Conservation (phyloP, 2,113 vertebrate genomes). For the Myocastor coypus region DNA sequence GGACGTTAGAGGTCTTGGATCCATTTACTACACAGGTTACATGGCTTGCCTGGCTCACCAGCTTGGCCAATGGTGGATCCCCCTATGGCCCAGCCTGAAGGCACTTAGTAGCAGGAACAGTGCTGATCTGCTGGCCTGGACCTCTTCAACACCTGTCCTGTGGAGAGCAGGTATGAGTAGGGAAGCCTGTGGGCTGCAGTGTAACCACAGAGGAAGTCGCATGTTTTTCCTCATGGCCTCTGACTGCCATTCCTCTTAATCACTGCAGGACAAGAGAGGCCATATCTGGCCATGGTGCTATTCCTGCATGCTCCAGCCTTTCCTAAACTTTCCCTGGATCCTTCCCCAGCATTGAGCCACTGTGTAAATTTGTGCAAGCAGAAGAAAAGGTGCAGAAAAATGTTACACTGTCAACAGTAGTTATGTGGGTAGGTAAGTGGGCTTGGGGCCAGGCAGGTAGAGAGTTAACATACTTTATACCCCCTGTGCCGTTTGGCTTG, state of each 20-base stretch:
- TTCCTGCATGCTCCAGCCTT: neutral
- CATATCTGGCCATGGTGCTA: rapidly evolving
- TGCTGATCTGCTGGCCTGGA: neutral
- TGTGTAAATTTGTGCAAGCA: neutral
- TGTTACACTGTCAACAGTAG: neutral
- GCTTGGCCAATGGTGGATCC: neutral
- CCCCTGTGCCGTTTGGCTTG: slow-evolving; percentile 16
- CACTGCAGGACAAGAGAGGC: neutral
- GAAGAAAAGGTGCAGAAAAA: slow-evolving; percentile 16
- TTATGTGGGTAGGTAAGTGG: neutral
- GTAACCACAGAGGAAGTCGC: slow-evolving; percentile 39
- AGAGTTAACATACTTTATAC: neutral
- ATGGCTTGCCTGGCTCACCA: neutral
- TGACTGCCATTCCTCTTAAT: neutral
- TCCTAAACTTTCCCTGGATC: neutral
- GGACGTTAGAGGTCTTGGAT: neutral
- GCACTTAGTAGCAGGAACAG: neutral
- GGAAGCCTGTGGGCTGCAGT: neutral
- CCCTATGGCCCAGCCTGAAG: neutral
- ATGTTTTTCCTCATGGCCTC: neutral
- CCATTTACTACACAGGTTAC: neutral
- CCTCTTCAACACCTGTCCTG: neutral
- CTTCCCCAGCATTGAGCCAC: neutral
- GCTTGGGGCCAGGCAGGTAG: neutral
- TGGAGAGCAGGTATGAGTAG: neutral